Percentiles rank a stretch among this genome's conserved stretches.
Evolutionary conservation across 2,113 vertebrate genomes (phyloP).

Genomic region (Muntiacus muntjak): DNA sequence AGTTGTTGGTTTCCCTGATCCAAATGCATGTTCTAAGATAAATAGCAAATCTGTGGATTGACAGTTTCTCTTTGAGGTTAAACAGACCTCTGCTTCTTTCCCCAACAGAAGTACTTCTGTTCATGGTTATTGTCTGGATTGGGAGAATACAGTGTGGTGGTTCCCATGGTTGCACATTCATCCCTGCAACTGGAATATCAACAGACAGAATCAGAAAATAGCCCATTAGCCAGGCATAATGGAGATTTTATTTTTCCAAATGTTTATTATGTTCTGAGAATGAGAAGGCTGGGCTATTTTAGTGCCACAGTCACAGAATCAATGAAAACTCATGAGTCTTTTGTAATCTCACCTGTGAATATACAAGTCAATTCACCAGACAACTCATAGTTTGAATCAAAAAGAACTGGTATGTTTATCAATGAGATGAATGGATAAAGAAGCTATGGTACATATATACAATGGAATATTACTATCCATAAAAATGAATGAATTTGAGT

Average conservation of each 20-base stretch:
- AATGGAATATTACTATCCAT: background rate
- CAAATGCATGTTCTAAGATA: background rate
- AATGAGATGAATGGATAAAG: background rate
- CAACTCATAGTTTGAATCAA: background rate
- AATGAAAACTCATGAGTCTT: background rate
- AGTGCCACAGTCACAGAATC: background rate
- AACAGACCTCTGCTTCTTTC: background rate
- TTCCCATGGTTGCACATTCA: background rate
- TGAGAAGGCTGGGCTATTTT: background rate
- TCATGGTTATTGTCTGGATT: background rate
- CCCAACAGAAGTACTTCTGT: background rate
- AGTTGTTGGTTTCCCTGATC: background rate
- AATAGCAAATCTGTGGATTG: background rate
- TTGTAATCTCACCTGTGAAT: background rate
- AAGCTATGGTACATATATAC: background rate
- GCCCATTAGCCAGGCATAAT: fast-evolving
- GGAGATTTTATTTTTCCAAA: background rate
- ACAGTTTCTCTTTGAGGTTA: background rate
- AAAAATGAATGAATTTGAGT: background rate
- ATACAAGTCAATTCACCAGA: background rate
- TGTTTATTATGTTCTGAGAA: background rate
- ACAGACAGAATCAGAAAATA: background rate
- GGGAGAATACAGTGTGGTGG: fast-evolving
- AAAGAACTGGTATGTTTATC: background rate
- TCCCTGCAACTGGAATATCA: background rate